phyloP scores from a whole-genome alignment of 2,113 vertebrate genomes.

The Muntiacus reevesi region DNA sequence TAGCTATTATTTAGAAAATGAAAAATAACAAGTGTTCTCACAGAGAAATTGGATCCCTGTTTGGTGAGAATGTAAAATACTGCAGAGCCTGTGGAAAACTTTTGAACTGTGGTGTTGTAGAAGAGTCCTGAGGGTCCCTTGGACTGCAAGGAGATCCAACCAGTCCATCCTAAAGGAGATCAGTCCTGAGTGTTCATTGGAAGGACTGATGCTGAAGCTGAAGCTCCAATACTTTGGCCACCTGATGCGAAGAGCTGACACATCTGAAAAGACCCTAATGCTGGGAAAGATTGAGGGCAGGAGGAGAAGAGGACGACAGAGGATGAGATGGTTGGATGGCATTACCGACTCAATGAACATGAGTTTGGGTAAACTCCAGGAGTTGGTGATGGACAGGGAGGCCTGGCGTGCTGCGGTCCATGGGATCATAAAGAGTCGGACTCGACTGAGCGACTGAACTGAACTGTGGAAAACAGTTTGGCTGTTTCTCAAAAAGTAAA shows the following conservation, averaged over 20 bases:
- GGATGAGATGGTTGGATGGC: not conserved
- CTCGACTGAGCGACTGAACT: not conserved
- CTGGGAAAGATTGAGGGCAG: not conserved
- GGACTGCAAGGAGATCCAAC: not conserved
- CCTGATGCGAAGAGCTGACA: not conserved
- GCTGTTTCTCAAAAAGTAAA: not conserved
- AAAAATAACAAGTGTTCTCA: not conserved
- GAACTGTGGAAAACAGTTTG: not conserved
- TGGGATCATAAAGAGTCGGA: not conserved
- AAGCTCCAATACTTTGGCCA: not conserved
- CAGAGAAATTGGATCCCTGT: not conserved
- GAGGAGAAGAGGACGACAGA: not conserved
- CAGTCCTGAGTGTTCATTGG: not conserved
- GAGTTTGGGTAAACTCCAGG: not conserved
- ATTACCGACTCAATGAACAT: not conserved
- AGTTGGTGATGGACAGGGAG: not conserved
- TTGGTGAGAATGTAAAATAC: not conserved
- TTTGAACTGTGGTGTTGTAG: not conserved
- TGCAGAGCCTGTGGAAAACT: not conserved
- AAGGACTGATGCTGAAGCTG: not conserved
- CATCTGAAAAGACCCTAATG: not conserved
- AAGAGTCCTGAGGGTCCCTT: not conserved
- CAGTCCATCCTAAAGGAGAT: not conserved
- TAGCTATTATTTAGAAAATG: not conserved
- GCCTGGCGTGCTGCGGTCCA: accelerated